Evolutionary conservation across 2,113 vertebrate species (phyloP), one percentile per base, ranked within the genome.

Genomic region (Nyctereutes procyonoides): DNA sequence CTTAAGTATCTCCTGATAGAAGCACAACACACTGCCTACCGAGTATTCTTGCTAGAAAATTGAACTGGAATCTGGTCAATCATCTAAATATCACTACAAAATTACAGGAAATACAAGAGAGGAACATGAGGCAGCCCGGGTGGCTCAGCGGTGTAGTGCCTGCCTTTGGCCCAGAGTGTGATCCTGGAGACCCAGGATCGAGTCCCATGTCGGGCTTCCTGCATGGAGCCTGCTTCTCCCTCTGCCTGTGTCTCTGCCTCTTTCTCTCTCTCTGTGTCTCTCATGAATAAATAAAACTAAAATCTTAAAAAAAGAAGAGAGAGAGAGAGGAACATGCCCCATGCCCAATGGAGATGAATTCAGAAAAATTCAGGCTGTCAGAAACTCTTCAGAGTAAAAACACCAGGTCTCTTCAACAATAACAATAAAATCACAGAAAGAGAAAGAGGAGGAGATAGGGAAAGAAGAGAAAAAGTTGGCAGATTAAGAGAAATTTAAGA

Each of bases 361-460:
- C 9, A 12, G 48, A 32, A 88, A 53, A 55, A 48, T 48, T 11
- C 17, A 8, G 17, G 19, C 22, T 74, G 12, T 32, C 8, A 60
- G n/a, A 85, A 71, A 81, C 2, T 32, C 55, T 55, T 69, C 38
- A 51, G 24, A 88, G 95, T 76, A 65, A 95, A 93, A 93, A 79
- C 24, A 22, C 38, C 8, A 7, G 4, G 4, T 76, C 58, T 63
- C 13, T 65, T 96, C 24, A 93, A 80, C 11, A 51, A 51, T 5
- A 91, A 11, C n/a, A 73, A 35, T 32, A 76, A 53, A 58, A 22
- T 76, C 63, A 60, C 17, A 74, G 26, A 12, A 53, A 56, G 22
- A 95, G 35, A 88, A 62, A 6, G n/a, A 43, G 19, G 5, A 62
- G 9, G 28, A 55, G 3, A 12, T 38, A 60, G 8, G 55, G 17